phyloP scores from a whole-genome alignment of 2,797 vertebrate genomes.

The Pitangus sulphuratus region DNA sequence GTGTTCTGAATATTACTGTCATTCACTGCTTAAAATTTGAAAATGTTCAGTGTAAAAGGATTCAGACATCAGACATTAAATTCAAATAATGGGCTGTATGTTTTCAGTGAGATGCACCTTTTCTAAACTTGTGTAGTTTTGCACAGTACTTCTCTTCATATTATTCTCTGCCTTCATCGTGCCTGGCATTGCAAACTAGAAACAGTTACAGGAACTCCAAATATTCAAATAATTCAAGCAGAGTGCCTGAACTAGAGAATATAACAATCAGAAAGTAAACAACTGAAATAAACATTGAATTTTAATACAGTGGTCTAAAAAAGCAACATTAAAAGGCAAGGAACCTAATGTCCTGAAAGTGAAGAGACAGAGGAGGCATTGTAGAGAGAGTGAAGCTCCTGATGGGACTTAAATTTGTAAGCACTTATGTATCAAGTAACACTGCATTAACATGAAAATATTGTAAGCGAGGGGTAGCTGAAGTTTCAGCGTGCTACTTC shows the following conservation, averaged over 20 bases:
- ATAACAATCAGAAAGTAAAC: background rate
- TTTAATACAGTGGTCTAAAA: background rate
- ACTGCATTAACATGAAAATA: background rate
- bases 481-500: background rate
- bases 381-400: background rate
- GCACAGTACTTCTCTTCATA: background rate
- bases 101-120: background rate
- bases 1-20: background rate
- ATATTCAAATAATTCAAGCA: background rate
- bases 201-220: background rate
- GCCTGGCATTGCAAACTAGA: background rate
- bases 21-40: background rate
- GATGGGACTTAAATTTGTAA: background rate
- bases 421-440: rapidly evolving
- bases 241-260: background rate
- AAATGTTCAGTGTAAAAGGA: background rate
- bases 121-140: background rate
- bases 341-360: background rate
- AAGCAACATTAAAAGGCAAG: background rate
- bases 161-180: background rate
- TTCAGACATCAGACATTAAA: background rate
- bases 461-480: background rate
- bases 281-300: background rate
- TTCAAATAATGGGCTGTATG: background rate
- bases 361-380: background rate